Conservation (phyloP, 2,888 invertebrate genomes). For the Mesochorus sp. region DNA sequence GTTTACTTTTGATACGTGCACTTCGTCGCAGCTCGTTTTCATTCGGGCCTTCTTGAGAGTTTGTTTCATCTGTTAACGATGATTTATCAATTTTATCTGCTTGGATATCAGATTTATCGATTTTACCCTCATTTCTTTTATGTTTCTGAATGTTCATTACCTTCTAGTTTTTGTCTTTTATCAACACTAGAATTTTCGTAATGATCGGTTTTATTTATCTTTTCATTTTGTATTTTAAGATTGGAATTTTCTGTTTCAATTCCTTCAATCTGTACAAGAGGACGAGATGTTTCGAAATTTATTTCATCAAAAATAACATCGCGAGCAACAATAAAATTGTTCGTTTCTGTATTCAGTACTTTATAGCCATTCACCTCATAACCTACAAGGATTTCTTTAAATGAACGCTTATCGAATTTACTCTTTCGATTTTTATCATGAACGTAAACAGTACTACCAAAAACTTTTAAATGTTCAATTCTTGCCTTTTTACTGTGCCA, state of each 20-base stretch:
- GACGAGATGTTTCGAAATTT: too few relatives aligned
- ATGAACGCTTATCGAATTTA: conserved; percentile 54
- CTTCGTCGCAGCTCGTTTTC: conserved; percentile 37
- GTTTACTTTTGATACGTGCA: conserved; percentile 29
- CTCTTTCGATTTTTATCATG: conserved; percentile 44
- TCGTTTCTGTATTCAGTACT: conserved; percentile 41
- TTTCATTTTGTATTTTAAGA: too few relatives aligned
- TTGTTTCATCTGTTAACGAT: conserved; percentile 57
- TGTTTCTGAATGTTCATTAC: neutral
- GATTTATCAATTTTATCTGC: conserved; percentile 73
- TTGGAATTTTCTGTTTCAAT: too few relatives aligned
- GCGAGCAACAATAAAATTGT: too few relatives aligned
- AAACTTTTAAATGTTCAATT: conserved; percentile 51
- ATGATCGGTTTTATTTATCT: too few relatives aligned
- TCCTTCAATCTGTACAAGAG: too few relatives aligned
- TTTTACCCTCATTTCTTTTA: neutral
- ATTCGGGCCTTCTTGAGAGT: conserved; percentile 15
- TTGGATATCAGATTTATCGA: conserved; percentile 56
- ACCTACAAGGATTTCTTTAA: conserved; percentile 54
- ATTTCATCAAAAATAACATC: too few relatives aligned
- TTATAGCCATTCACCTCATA: conserved; percentile 57
- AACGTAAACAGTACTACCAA: conserved; percentile 57
- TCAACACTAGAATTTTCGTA: conserved; percentile 28
- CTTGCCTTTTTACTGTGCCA: conserved; percentile 52
- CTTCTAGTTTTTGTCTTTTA: conserved; percentile 29